phyloP scores from a whole-genome alignment of 1,140 invertebrate genomes.

The Eciton burchellii region DNA sequence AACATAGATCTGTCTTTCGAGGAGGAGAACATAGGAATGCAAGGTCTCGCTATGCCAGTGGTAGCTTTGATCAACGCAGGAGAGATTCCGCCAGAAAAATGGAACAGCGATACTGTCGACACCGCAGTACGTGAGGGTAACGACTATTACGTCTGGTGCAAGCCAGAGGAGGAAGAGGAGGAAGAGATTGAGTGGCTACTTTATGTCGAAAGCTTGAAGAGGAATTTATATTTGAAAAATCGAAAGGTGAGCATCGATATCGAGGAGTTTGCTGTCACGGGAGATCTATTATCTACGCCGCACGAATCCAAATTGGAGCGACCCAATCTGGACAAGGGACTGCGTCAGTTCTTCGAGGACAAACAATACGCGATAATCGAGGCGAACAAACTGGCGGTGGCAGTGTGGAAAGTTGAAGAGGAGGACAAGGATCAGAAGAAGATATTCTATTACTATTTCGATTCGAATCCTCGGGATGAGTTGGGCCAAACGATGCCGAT shows the following conservation, averaged over 20 bases:
- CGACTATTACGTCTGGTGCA: conserved; percentile 79
- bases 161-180: conserved; percentile 42
- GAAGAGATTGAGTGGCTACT: conserved; percentile 65
- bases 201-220: conserved; percentile 71
- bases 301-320: conserved; percentile 51
- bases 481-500: conserved; percentile 23
- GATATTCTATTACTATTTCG: conserved; percentile 77
- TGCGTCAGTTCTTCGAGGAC: conserved; percentile 76
- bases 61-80: conserved; percentile 72
- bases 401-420: conserved; percentile 79
- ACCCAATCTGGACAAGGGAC: conserved; percentile 63
- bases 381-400: conserved; percentile 65
- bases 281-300: conserved; percentile 61
- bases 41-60: conserved; percentile 79
- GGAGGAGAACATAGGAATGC: conserved; percentile 75
- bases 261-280: conserved; percentile 74
- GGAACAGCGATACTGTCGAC: conserved; percentile 74
- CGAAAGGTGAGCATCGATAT: conserved; percentile 75
- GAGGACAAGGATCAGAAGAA: conserved; percentile 69
- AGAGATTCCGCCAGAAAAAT: conserved; percentile 72
- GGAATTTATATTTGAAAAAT: conserved; percentile 76
- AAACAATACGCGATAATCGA: conserved; percentile 78
- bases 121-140: conserved; percentile 76
- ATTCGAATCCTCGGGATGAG: conserved; percentile 73
- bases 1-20: conserved; percentile 75